Evolutionary conservation across 1,140 invertebrate species (phyloP), one percentile per base, ranked within the genome.

Genomic region (Eciton burchellii): DNA sequence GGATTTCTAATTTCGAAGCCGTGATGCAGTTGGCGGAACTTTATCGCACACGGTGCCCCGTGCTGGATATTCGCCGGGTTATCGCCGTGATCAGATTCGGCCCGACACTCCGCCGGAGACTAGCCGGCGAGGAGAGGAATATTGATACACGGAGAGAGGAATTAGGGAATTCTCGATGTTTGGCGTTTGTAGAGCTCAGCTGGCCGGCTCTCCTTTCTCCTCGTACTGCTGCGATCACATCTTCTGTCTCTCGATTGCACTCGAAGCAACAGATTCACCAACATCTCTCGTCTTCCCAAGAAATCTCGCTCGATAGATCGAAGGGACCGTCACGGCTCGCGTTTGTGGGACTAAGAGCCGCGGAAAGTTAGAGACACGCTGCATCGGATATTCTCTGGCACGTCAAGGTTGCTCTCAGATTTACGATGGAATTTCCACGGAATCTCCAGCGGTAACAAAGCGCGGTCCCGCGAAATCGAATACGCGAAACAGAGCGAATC

Each of bases 1-100:
- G 84, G 77, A 90, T 91, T 87, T 91, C 88, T 73, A 88, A 92
- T 90, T 89, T 81, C 71, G 79, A 86, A 87, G 79, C 54, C 82
- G 65, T 68, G 86, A 65, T 84, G 66, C 62, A 68, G 62, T 81
- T 52, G 71, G 19, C 76, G 56, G 24, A 90, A 89, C 83, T 88
- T 88, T 71, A 83, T 68, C 56, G 76, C 35, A 35, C 35, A 35
- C 56, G 62, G 35, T 54, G 56, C 60, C 73, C n/a, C 54, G 24
- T 43, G 35, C 49, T 6, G 54, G 68, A 54, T 62, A 77, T 84
- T 71, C 24, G 57, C 77, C 66, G 71, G 56, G 72, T 83, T 54
- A 60, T 85, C 49, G 59, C 47, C 70, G 19, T 72, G 74, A 79
- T 79, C 66, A 79, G 56, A 79, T 79, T 79, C 74, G 52, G 41